Percentiles rank a stretch among this genome's conserved stretches.
These are phyloP conservation scores for Aurelia aurita DNA, from an alignment of 30 jellyfish, hydroid and myxozoan species.

Conservation along the genomic window DNA sequence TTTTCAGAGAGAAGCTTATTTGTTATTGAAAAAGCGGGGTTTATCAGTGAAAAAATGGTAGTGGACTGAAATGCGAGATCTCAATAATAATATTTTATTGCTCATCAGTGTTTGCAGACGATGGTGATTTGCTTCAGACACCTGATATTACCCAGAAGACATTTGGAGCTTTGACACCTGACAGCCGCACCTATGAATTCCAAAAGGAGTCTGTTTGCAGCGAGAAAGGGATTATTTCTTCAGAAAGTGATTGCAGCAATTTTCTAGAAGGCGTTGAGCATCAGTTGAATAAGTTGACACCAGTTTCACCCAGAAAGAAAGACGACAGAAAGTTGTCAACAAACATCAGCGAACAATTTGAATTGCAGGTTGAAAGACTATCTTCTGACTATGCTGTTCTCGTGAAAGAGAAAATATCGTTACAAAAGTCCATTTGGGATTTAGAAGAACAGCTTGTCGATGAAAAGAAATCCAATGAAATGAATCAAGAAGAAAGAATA, in stretches of 20 bases:
- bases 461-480: constrained; percentile 34
- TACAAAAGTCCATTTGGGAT: constrained; percentile 46
- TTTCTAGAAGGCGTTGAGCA: constrained; percentile 25
- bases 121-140: no score
- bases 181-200: neutral
- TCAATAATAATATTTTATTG: no score
- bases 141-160: no score
- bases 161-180: neutral
- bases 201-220: neutral
- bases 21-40: no score
- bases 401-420: constrained; percentile 23
- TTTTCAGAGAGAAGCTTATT: no score
- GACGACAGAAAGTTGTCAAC: neutral
- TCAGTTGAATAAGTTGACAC: neutral
- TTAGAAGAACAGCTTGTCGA: constrained; percentile 35
- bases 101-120: no score
- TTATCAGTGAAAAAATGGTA: no score
- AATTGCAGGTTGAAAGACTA: constrained; percentile 11
- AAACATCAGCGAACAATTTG: neutral
- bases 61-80: no score
- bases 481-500: constrained; percentile 7
- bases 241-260: neutral
- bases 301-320: neutral
- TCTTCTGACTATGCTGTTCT: constrained; percentile 33
- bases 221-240: neutral